Conservation (phyloP, 92 coral and sea anemone genomes). For the Virgularia gustaviana region DNA sequence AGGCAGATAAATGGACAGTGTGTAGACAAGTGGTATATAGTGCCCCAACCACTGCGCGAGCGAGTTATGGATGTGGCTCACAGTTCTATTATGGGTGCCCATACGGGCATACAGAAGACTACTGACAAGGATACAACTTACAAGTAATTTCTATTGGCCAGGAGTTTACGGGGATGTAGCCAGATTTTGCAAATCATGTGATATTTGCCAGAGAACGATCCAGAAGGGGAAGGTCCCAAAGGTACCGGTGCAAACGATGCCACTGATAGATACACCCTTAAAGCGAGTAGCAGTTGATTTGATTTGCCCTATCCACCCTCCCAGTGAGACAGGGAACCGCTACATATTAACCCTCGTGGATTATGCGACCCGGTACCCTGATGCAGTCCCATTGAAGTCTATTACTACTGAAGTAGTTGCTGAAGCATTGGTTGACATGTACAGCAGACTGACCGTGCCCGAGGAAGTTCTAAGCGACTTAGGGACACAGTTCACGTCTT, state of each 20-base stretch:
- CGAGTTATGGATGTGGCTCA: slow-evolving; percentile 51
- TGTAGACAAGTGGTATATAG: slow-evolving; percentile 44
- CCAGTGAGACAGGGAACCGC: slow-evolving; percentile 16
- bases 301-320: slow-evolving; percentile 36
- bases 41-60: slow-evolving; percentile 20
- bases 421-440: slow-evolving; percentile 39
- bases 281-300: slow-evolving; percentile 50
- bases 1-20: slow-evolving; percentile 27
- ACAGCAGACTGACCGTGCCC: slow-evolving; percentile 39
- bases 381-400: slow-evolving; percentile 14
- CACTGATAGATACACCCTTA: slow-evolving; percentile 62
- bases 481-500: slow-evolving; percentile 52
- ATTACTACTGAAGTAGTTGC: slow-evolving; percentile 39
- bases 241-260: slow-evolving; percentile 60
- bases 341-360: slow-evolving; percentile 24
- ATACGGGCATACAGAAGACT: slow-evolving; percentile 22
- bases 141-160: slow-evolving; percentile 38
- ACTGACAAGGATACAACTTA: slow-evolving; percentile 11
- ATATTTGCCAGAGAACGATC: slow-evolving; percentile 42
- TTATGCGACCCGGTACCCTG: slow-evolving; percentile 32
- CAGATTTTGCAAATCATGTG: slow-evolving; percentile 28
- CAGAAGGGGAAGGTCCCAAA: slow-evolving; percentile 54
- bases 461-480: slow-evolving; percentile 56
- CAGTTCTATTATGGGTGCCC: slow-evolving; percentile 43
- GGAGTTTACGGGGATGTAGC: slow-evolving; percentile 35